Conservation (phyloP, 2,797 vertebrate species). For the Sebastes aleutianus region DNA sequence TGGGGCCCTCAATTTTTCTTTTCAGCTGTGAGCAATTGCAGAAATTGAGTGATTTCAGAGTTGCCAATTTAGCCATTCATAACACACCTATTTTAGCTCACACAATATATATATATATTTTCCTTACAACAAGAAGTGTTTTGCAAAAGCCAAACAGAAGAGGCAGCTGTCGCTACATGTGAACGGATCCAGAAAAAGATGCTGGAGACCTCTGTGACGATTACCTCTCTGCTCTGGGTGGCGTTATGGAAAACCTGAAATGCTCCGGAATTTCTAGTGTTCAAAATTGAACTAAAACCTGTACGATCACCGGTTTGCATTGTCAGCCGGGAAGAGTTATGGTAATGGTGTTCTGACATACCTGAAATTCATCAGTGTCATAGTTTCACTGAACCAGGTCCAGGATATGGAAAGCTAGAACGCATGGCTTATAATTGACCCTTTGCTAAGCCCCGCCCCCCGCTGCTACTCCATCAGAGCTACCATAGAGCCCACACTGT, state of each 20-base stretch:
- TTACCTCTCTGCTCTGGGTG: not conserved
- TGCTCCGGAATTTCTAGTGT: not conserved
- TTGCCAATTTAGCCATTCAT: not conserved
- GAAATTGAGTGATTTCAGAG: constrained; percentile 31
- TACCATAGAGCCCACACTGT: no score
- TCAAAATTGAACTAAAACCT: not conserved
- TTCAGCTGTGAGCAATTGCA: constrained; percentile 10
- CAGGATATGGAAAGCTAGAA: not conserved
- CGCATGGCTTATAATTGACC: not conserved
- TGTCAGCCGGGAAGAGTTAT: not conserved
- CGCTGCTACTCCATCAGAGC: no score
- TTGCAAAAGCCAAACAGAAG: not conserved
- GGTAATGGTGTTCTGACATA: not conserved
- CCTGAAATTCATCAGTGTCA: not conserved
- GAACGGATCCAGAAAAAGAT: not conserved
- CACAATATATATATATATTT: not conserved
- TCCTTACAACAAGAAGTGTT: not conserved
- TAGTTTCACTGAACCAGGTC: not conserved
- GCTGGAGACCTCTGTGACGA: not conserved
- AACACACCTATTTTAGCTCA: constrained; percentile 14
- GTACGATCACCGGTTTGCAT: not conserved
- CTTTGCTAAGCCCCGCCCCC: not conserved
- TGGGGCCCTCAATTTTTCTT: not conserved
- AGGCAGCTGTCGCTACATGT: not conserved
- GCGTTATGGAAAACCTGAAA: not conserved